These are phyloP conservation scores for Callyntrura guangdongensis DNA, from an alignment of 2,888 invertebrate genomes.

Conservation along the genomic window DNA sequence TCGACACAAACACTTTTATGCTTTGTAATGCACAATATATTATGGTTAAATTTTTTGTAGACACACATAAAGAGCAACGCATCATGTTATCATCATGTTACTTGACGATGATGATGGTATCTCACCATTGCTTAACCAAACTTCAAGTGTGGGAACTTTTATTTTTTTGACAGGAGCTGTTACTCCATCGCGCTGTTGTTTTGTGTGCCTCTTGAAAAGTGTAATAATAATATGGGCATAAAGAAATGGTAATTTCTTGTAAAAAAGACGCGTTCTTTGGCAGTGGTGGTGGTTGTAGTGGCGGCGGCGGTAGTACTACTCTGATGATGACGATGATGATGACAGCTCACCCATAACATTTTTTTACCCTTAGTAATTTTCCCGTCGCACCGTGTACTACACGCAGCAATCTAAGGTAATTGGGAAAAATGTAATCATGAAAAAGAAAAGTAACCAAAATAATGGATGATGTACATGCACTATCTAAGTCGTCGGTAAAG, in stretches of 20 bases:
- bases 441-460: conserved; percentile 40
- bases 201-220: background rate
- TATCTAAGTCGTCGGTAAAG: background rate
- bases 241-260: too few relatives aligned
- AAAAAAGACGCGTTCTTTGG: background rate
- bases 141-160: conserved; percentile 71
- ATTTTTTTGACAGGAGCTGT: conserved; percentile 48
- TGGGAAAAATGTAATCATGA: conserved; percentile 50
- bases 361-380: conserved; percentile 47
- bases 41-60: conserved; percentile 14
- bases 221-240: background rate
- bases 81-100: background rate
- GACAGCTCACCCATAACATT: conserved; percentile 70
- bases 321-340: background rate
- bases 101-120: background rate
- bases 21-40: conserved; percentile 23
- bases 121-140: conserved; percentile 44
- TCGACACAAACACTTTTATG: conserved; percentile 21
- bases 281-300: background rate
- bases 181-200: background rate
- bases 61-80: background rate
- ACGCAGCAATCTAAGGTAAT: conserved; percentile 53
- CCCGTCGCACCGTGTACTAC: conserved; percentile 61
- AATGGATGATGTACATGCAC: background rate
- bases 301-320: background rate